A percentile compares a stretch with the other conserved stretches of the same genome.
Conservation (phyloP, 2,888 invertebrate genomes). For the Apodemia mormo region DNA sequence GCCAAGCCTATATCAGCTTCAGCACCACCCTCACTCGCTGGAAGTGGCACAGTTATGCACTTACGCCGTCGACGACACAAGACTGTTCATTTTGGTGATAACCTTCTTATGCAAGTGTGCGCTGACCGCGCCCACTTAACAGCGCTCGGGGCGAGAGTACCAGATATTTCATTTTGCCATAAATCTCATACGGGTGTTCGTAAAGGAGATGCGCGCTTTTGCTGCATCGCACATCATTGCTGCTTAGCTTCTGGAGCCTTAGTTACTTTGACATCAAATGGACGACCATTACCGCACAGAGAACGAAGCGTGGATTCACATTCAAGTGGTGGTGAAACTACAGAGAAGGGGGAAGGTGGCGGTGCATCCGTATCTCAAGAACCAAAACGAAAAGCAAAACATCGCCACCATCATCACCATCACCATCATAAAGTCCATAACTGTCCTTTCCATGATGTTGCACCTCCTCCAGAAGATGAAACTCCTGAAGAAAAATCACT, state of each 20-base stretch:
- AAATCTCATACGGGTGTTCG: slow-evolving; percentile 69
- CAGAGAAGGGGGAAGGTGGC: slow-evolving; percentile 63
- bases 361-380: slow-evolving; percentile 52
- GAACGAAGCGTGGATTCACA: slow-evolving; percentile 74
- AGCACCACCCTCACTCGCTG: slow-evolving; percentile 79
- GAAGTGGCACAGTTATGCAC: slow-evolving; percentile 78
- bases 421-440: slow-evolving; percentile 70
- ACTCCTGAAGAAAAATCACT: slow-evolving; percentile 58
- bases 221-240: slow-evolving; percentile 77
- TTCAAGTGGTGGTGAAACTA: slow-evolving; percentile 73
- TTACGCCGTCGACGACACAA: slow-evolving; percentile 87
- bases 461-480: slow-evolving; percentile 59
- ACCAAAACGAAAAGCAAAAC: slow-evolving; percentile 60
- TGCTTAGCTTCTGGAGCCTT: slow-evolving; percentile 71
- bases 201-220: slow-evolving; percentile 70
- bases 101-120: slow-evolving; percentile 87
- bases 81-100: slow-evolving; percentile 90
- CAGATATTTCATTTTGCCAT: slow-evolving; percentile 76
- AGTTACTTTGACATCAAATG: slow-evolving; percentile 63
- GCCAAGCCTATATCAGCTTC: slow-evolving; percentile 79
- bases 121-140: slow-evolving; percentile 84
- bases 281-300: slow-evolving; percentile 61
- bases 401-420: slow-evolving; percentile 68
- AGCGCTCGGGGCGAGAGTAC: slow-evolving; percentile 73
- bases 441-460: slow-evolving; percentile 72